Percentiles rank a stretch among this genome's conserved stretches.
These are phyloP conservation scores for Tuta absoluta DNA, from an alignment of 2,888 invertebrate genomes.

Conservation along the genomic window DNA sequence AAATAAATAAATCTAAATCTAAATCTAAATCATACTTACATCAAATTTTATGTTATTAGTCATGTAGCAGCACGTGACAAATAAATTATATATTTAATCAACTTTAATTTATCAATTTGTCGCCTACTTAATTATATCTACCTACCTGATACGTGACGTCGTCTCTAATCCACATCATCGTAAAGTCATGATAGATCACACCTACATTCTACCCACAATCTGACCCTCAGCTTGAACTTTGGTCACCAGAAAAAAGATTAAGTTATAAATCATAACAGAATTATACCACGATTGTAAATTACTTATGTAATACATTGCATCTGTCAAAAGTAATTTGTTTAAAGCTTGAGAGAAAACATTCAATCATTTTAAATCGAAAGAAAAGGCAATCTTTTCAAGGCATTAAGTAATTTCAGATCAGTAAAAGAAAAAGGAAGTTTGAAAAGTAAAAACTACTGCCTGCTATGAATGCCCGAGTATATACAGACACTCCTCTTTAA, in stretches of 20 bases:
- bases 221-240: background rate
- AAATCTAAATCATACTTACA: no score
- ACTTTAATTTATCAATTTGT: background rate
- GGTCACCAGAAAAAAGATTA: background rate
- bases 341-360: background rate
- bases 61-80: no score
- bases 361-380: background rate
- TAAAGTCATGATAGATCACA: background rate
- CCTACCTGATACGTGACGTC: background rate
- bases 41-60: no score
- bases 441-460: background rate
- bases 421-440: background rate
- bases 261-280: constrained; percentile 7
- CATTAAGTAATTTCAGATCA: background rate
- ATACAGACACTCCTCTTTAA: no score
- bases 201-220: constrained; percentile 12
- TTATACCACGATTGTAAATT: background rate
- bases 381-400: background rate
- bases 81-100: background rate
- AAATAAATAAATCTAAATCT: no score
- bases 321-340: background rate
- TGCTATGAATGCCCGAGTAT: no score
- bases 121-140: background rate
- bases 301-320: background rate
- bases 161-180: background rate